Base-by-base conservation (phyloP, 1,140 invertebrate genomes). In the Tetragnatha versicolor region DNA sequence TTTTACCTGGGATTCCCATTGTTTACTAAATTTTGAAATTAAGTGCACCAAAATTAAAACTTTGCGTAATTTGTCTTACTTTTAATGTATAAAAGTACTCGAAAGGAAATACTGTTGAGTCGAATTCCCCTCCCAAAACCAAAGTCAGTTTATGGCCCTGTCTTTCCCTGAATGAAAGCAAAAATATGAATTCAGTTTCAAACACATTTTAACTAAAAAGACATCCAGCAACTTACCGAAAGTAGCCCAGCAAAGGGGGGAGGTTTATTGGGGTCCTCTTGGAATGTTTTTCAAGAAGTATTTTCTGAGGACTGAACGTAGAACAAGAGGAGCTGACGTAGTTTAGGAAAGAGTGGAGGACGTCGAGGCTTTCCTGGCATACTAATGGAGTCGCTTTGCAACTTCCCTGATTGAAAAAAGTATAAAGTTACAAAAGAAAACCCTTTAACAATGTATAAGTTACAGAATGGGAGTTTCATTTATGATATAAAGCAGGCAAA, bases 241-340 rank as follows among this genome's bases (percentile, higher is more conserved):
- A 78, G n/a, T 78, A 78, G 7, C 76, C 76, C 35, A 78, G 35
- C 3, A 78, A 31, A 65, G 76, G 76, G 17, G 76, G 76, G 1
- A 68, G 51, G 27, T 53, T 78, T 4, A 78, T 49, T 2, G 76
- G 76, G 4, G 76, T 78, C 31, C 63, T 55, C 14, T 68, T 68
- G 1, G 17, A 35, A 3, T 68, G 49, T n/a, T 22, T 68, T 27
- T 68, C 10, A 1, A 20, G 22, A 22, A 78, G 47, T 25, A 68
- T 69, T 14, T 22, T 14, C 27, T 68, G 33, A 17, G 63, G 49
- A 25, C 69, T 29, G 35, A 35, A 45, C 9, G 9, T 58, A 17
- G 7, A 33, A 3, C n/a, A 60, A 20, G 20, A 20, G 63, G 63
- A 78, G 20, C 60, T 69, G 6, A 68, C 27, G 53, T 68, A 78